Conservation (phyloP, 1,140 invertebrate genomes). For the Xylocopa sonorina region DNA sequence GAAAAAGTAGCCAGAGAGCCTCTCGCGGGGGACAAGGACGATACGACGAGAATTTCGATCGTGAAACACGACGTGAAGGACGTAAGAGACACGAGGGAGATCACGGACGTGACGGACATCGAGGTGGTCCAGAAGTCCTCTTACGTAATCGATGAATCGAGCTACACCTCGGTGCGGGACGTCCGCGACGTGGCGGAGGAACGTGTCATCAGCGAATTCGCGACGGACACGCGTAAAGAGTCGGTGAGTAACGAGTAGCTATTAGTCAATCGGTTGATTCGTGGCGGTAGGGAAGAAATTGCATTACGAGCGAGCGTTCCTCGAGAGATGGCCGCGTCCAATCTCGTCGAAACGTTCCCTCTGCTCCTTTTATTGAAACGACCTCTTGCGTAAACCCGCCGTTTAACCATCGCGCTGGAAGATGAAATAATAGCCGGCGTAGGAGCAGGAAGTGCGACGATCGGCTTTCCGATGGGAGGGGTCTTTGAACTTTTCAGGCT, state of each 20-base stretch:
- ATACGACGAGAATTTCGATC: background rate
- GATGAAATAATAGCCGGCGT: background rate
- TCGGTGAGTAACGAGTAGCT: conserved; percentile 66
- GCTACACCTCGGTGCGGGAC: conserved; percentile 72
- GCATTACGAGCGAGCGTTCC: conserved; percentile 1
- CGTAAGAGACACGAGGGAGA: conserved; percentile 53
- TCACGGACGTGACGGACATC: conserved; percentile 54
- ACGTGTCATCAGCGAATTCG: conserved; percentile 66
- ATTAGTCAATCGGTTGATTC: conserved; percentile 35
- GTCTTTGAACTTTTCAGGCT: background rate
- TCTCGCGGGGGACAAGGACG: background rate
- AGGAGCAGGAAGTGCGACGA: no score
- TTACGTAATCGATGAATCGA: conserved; percentile 72
- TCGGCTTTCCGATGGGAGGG: background rate
- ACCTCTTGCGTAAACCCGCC: background rate
- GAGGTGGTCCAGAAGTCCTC: conserved; percentile 69
- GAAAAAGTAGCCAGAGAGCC: background rate
- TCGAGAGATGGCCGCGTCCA: background rate
- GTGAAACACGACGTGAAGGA: conserved; percentile 55
- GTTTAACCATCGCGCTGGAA: background rate
- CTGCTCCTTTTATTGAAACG: background rate
- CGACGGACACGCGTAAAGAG: conserved; percentile 68
- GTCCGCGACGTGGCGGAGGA: conserved; percentile 67
- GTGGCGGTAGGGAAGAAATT: background rate
- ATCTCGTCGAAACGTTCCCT: background rate